phyloP scores from a whole-genome alignment of 2,888 invertebrate genomes.

The Melanotus villosus region DNA sequence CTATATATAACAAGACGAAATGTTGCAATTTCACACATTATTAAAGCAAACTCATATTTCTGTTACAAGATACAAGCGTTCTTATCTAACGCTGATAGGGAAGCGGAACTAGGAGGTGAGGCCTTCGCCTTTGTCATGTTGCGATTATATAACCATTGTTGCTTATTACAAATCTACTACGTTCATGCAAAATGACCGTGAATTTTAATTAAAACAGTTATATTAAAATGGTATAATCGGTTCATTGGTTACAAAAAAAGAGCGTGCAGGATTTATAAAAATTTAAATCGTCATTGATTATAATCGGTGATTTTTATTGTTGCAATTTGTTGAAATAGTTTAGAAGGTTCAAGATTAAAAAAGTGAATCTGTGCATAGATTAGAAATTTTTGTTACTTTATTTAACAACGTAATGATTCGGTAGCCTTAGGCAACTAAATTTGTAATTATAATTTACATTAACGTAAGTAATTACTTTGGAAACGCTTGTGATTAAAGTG shows the following conservation, averaged over 20 bases:
- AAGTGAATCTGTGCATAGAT: too few species aligned
- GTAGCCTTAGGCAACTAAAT: too few species aligned
- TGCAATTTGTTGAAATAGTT: too few species aligned
- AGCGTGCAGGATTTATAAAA: neutral
- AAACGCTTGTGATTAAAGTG: too few species aligned
- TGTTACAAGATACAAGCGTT: neutral
- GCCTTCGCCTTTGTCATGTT: neutral
- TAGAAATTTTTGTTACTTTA: too few species aligned
- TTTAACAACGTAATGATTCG: too few species aligned
- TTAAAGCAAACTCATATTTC: neutral
- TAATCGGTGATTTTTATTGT: neutral
- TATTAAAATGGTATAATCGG: neutral
- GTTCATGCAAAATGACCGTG: neutral
- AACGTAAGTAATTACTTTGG: too few species aligned
- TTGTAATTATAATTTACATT: too few species aligned
- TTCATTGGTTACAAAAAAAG: neutral
- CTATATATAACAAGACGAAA: too few species aligned
- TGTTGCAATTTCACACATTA: neutral
- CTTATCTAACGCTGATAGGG: neutral
- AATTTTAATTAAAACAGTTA: constrained; percentile 12
- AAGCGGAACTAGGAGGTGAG: constrained; percentile 7
- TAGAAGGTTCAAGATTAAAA: too few species aligned
- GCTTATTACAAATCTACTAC: too few species aligned
- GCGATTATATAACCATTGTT: constrained; percentile 2
- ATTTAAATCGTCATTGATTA: neutral